These are phyloP conservation scores for Tiaroga cobitis DNA, from an alignment of 2,797 vertebrate genomes.

Conservation along the genomic window DNA sequence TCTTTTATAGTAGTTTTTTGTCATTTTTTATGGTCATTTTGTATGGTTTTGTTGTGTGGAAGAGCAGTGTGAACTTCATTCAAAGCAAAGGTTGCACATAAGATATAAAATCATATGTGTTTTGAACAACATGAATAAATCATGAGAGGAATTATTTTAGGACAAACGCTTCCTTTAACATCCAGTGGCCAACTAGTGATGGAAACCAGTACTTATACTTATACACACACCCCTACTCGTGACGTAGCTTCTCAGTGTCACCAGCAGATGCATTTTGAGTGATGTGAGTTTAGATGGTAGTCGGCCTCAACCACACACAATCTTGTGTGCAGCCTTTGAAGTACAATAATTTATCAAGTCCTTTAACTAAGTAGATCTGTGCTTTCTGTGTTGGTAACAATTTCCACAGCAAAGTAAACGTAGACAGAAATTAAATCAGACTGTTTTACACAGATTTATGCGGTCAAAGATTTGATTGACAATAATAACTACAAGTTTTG, in stretches of 20 bases:
- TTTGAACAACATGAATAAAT: not conserved
- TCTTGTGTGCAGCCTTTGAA: not conserved
- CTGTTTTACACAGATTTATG: constrained; percentile 2
- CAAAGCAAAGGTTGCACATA: not conserved
- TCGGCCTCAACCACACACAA: constrained; percentile 8
- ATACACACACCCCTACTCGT: not conserved
- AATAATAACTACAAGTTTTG: constrained; percentile 14
- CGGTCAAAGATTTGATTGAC: not conserved
- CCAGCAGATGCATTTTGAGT: constrained; percentile 48
- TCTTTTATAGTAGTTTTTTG: not conserved
- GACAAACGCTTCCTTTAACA: not conserved
- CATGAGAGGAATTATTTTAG: not conserved
- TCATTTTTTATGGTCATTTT: not conserved
- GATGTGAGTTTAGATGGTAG: constrained; percentile 21
- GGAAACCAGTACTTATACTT: not conserved
- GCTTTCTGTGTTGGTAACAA: constrained; percentile 37
- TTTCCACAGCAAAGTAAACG: constrained; percentile 36
- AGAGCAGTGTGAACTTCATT: not conserved
- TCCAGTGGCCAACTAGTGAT: not conserved
- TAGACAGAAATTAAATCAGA: not conserved
- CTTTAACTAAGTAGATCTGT: constrained; percentile 7
- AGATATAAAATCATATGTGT: not conserved
- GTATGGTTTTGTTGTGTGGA: not conserved
- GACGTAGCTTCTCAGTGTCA: constrained; percentile 51
- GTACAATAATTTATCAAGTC: constrained; percentile 12